Percentiles rank a stretch among this genome's conserved stretches.
Conservation (phyloP, 2,113 vertebrate genomes). For the Cyprinodon tularosa region DNA sequence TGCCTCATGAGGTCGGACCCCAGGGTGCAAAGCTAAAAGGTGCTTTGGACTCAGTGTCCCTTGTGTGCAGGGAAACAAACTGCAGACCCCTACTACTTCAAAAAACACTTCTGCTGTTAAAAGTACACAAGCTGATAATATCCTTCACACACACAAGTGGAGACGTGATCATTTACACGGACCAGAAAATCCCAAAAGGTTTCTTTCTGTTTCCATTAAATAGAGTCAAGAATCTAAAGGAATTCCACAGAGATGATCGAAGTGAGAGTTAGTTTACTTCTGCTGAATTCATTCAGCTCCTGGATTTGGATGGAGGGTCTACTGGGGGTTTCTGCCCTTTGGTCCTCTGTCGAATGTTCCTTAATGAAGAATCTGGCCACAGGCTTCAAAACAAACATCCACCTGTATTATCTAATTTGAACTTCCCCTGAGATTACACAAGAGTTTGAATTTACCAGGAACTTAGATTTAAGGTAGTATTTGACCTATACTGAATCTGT, state of each 20-base stretch:
- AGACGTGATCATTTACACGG: slow-evolving; percentile 5
- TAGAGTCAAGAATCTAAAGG: background rate
- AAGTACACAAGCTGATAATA: background rate
- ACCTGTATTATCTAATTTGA: slow-evolving; percentile 11
- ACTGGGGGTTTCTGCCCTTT: background rate
- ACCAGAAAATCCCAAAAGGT: slow-evolving; percentile 2
- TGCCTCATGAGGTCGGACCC: slow-evolving; percentile 1
- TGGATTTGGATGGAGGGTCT: slow-evolving; percentile 4
- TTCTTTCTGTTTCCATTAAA: slow-evolving; percentile 16
- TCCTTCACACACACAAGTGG: background rate
- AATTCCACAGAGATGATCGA: slow-evolving; percentile 5
- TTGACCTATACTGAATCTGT: background rate
- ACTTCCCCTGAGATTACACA: slow-evolving; percentile 5
- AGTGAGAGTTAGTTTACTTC: slow-evolving; percentile 1
- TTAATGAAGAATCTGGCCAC: slow-evolving; percentile 2
- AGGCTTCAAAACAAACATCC: slow-evolving; percentile 2
- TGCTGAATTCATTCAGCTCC: background rate
- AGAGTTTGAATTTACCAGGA: slow-evolving; percentile 5
- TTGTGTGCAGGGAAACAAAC: background rate
- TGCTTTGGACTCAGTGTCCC: slow-evolving; percentile 5
- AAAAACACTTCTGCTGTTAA: background rate
- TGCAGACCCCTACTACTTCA: background rate
- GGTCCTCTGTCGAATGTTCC: background rate
- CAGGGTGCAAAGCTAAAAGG: background rate
- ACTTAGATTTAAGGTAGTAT: background rate